A percentile compares a stretch with the other conserved stretches of the same genome.
phyloP scores from a whole-genome alignment of 2,888 invertebrate species.

The Cynaeus angustus region DNA sequence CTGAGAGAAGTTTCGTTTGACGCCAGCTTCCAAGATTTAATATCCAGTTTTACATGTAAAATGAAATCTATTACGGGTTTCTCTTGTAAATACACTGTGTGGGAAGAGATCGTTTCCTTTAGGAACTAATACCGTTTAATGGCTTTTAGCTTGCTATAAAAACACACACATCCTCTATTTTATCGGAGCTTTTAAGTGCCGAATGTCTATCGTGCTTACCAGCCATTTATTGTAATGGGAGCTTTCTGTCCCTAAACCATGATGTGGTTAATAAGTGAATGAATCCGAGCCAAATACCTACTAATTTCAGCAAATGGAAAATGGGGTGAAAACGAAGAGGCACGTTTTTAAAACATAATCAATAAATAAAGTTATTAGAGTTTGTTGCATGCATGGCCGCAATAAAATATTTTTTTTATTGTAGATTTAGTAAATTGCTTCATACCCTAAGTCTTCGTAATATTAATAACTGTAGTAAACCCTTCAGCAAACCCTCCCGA shows the following conservation, averaged over 20 bases:
- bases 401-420: too few relatives aligned
- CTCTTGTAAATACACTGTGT: slow-evolving; percentile 12
- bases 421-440: too few relatives aligned
- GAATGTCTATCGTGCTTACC: slow-evolving; percentile 36
- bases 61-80: slow-evolving; percentile 23
- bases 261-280: slow-evolving; percentile 26
- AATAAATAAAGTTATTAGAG: too few relatives aligned
- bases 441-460: not conserved
- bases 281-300: not conserved
- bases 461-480: slow-evolving; percentile 30
- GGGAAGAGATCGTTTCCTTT: slow-evolving; percentile 7
- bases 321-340: too few relatives aligned
- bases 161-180: slow-evolving; percentile 28
- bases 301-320: too few relatives aligned
- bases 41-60: slow-evolving; percentile 31
- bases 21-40: slow-evolving; percentile 18
- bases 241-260: slow-evolving; percentile 21
- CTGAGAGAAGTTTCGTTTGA: slow-evolving; percentile 23
- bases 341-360: too few relatives aligned
- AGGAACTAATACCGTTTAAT: slow-evolving; percentile 36
- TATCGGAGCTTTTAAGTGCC: slow-evolving; percentile 39
- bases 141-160: slow-evolving; percentile 36
- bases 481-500: slow-evolving; percentile 23
- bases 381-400: too few relatives aligned
- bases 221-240: slow-evolving; percentile 34